A percentile compares a stretch with the other conserved stretches of the same genome.
phyloP scores from a whole-genome alignment of 1,140 invertebrate species.

The Cotesia chilonis region DNA sequence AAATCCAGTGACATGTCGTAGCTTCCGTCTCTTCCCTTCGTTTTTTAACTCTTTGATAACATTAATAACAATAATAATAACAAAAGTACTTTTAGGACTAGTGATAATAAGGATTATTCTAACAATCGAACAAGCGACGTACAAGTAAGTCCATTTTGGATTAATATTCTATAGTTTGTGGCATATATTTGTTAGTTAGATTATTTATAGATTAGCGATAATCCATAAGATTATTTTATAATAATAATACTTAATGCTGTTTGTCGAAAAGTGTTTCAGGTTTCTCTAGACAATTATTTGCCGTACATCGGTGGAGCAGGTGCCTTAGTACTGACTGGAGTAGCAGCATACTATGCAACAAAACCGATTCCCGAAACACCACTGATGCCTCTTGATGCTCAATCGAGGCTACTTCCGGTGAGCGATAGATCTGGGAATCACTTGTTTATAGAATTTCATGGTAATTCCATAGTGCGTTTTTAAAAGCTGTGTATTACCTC shows the following conservation, averaged over 20 bases:
- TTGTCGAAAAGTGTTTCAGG: slow-evolving; percentile 53
- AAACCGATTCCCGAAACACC: slow-evolving; percentile 78
- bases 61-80: too few species aligned
- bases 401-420: slow-evolving; percentile 75
- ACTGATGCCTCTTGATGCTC: slow-evolving; percentile 78
- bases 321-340: slow-evolving; percentile 76
- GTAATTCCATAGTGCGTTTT: slow-evolving; percentile 15
- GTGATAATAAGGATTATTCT: too few species aligned
- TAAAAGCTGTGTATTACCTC: background rate
- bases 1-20: too few species aligned
- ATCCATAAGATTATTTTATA: too few species aligned
- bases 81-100: too few species aligned
- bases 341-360: slow-evolving; percentile 76
- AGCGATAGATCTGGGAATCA: slow-evolving; percentile 44
- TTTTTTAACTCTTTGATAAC: too few species aligned
- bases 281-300: slow-evolving; percentile 74
- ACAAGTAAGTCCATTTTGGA: too few species aligned
- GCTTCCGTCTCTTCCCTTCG: too few species aligned
- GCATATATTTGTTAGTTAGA: too few species aligned
- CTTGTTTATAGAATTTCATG: slow-evolving; percentile 31
- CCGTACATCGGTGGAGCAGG: slow-evolving; percentile 80
- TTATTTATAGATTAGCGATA: too few species aligned
- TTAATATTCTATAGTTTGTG: too few species aligned
- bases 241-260: background rate
- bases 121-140: too few species aligned